phyloP scores from a whole-genome alignment of 1,140 invertebrate species.

The Condylostylus longicornis region DNA sequence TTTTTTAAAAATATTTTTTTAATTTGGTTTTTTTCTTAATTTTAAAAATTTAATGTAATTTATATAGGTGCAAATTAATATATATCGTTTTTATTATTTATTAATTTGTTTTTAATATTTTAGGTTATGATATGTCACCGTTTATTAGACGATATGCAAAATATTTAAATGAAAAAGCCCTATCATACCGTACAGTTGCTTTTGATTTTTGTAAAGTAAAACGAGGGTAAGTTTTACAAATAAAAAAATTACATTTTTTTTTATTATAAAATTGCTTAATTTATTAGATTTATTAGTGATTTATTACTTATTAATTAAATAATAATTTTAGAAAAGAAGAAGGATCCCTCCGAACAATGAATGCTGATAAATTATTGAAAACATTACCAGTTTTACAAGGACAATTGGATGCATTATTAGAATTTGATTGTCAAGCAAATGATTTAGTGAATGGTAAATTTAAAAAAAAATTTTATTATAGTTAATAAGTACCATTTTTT shows the following conservation, averaged over 20 bases:
- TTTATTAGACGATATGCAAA: conserved; percentile 96
- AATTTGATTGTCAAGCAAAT: conserved; percentile 94
- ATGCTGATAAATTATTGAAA: conserved; percentile 92
- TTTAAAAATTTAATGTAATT: too few relatives aligned
- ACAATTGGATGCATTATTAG: conserved; percentile 87
- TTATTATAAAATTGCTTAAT: background rate
- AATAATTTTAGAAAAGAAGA: conserved; percentile 60
- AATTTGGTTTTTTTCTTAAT: too few relatives aligned
- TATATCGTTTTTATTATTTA: background rate
- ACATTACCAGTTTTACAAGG: conserved; percentile 88
- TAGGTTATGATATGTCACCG: conserved; percentile 99
- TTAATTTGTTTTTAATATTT: conserved; percentile 17
- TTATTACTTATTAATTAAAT: background rate
- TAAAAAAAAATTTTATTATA: too few relatives aligned
- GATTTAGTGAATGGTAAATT: conserved; percentile 80
- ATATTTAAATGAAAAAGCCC: conserved; percentile 97
- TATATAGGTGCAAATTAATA: background rate
- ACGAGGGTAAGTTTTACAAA: conserved; percentile 61
- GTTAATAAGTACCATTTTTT: too few relatives aligned
- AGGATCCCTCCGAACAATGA: conserved; percentile 91
- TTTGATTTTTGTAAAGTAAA: conserved; percentile 99
- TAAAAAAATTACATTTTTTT: conserved; percentile 1
- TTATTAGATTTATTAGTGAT: conserved; percentile 3
- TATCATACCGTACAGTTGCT: conserved; percentile 93
- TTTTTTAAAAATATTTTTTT: too few relatives aligned